A percentile compares a stretch with the other conserved stretches of the same genome.
phyloP scores from a whole-genome alignment of 2,888 invertebrate species.

The Heliconius sara region DNA sequence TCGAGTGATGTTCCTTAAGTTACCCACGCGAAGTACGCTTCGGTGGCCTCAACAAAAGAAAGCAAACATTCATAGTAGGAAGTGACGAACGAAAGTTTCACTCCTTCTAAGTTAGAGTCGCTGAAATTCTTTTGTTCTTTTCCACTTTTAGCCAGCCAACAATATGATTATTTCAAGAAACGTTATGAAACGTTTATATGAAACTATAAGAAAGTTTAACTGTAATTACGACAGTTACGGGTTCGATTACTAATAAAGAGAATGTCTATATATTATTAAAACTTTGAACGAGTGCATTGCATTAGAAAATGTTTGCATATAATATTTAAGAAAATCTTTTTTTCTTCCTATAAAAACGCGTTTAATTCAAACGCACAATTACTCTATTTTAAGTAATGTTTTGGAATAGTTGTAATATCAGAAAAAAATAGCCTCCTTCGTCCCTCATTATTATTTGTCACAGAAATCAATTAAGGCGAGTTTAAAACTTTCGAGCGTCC shows the following conservation, averaged over 20 bases:
- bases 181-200: not conserved
- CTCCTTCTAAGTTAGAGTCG: not conserved
- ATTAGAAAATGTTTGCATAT: no score
- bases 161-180: not conserved
- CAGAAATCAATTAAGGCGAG: slow-evolving; percentile 36
- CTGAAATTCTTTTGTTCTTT: not conserved
- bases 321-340: no score
- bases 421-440: no score
- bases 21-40: not conserved
- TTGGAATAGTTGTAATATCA: no score
- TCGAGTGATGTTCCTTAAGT: not conserved
- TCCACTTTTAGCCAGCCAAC: no score
- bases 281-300: no score
- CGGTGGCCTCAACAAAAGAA: not conserved
- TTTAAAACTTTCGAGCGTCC: slow-evolving; percentile 39
- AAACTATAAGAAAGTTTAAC: not conserved
- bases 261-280: not conserved
- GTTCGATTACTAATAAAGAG: not conserved
- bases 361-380: not conserved
- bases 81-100: not conserved
- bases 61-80: slow-evolving; percentile 2
- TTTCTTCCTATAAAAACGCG: not conserved
- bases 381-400: no score
- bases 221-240: not conserved
- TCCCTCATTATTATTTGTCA: slow-evolving; percentile 25